Base-by-base conservation (phyloP, 2,113 vertebrate species). In the Hippocampus guttulatus region DNA sequence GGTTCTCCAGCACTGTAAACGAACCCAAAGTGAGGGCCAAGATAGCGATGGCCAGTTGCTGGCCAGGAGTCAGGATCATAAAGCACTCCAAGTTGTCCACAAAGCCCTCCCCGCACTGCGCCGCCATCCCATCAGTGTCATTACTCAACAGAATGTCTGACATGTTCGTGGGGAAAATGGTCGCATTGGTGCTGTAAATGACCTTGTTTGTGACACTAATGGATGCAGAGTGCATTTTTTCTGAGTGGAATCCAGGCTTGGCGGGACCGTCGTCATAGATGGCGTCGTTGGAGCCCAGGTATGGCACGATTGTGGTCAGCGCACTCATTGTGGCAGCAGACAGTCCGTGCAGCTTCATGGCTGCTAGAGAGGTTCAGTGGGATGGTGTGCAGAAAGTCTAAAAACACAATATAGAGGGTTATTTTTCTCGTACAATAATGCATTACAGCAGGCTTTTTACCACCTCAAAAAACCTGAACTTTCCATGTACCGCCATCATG, bases 81-180 rank as follows among this genome's bases (percentile, higher is more conserved):
- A 99, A 99, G 76, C 97, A 99, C 82, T 99, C 97, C 95, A 99
- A 97, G 91, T 90, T 88, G 64, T 99, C 97, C 93, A 94, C 96
- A 73, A 97, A 94, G 92, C 98, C 95, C 87, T 96, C 95, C 8
- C 94, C 95, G 0, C 97, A 99, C 74, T 96, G 94, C 71, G 93
- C 85, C 85, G 41, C 92, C 88, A 33, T 61, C 16, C 20, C 95
- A 88, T 68, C 92, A 49, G 69, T 95, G 81, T 91, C 93, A 80
- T 96, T 96, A 41, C 84, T 90, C 79, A 94, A 92, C 72, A 94
- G 91, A 23, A 85, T 49, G 65, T 96, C 95, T 7, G 96, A 95
- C 21, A 94, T 82, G 81, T 98, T 99, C 62, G 92, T 91, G 73
- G 94, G 93, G 75, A 95, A 94, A 69, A 93, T 87, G 0, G 95